Percentiles rank a stretch among this genome's conserved stretches.
phyloP scores from a whole-genome alignment of 2,113 vertebrate species.

The Acrocephalus kingi region DNA sequence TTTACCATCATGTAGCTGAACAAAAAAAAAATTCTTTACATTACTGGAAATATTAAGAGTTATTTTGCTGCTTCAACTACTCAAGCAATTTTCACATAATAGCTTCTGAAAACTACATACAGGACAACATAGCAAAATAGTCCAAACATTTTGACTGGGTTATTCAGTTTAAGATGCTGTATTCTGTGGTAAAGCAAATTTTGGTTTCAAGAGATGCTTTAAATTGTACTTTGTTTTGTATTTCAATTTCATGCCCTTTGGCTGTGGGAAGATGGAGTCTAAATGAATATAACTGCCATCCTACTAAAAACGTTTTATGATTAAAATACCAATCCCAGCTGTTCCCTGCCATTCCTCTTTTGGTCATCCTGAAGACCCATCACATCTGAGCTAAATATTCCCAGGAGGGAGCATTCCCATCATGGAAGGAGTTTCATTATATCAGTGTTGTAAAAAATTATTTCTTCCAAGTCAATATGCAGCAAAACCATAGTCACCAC shows the following conservation, averaged over 20 bases:
- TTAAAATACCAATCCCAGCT: background rate
- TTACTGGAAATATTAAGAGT: background rate
- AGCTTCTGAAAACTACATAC: background rate
- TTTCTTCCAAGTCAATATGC: background rate
- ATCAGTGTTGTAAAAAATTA: background rate
- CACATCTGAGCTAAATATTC: background rate
- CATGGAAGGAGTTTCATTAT: background rate
- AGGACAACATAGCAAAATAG: background rate
- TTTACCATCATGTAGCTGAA: background rate
- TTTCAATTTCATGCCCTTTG: background rate
- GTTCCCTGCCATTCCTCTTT: background rate
- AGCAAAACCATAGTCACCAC: background rate
- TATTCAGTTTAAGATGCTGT: background rate
- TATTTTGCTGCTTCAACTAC: conserved; percentile 6
- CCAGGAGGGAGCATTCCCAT: background rate
- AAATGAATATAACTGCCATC: background rate
- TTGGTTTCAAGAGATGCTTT: background rate
- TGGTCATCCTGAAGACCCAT: background rate
- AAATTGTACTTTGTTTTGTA: background rate
- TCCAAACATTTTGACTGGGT: background rate
- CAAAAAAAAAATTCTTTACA: background rate
- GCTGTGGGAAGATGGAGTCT: background rate
- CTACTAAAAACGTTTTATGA: background rate
- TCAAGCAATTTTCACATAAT: conserved; percentile 19
- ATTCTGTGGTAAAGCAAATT: background rate